Evolutionary conservation across 2,113 vertebrate species (phyloP).

Genomic region (Puntigrus tetrazona): DNA sequence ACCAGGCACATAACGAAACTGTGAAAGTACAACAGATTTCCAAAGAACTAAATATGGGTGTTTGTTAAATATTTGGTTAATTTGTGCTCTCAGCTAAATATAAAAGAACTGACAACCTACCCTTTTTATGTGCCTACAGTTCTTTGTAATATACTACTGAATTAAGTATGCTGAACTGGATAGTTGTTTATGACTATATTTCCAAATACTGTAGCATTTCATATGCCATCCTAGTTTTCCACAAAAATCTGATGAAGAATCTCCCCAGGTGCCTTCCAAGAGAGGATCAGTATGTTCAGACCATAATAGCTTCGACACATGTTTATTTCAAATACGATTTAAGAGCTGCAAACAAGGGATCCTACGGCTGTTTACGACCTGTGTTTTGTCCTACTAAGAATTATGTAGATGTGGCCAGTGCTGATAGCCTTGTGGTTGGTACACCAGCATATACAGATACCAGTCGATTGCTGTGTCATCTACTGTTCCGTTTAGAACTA

Average conservation of each 20-base stretch:
- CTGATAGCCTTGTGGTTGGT: no score
- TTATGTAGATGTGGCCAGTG: no score
- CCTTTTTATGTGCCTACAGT: not conserved
- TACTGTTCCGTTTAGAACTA: not conserved
- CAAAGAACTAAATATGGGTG: not conserved
- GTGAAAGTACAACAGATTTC: not conserved
- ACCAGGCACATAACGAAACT: not conserved
- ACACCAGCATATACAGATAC: no score
- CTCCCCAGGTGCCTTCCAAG: not conserved
- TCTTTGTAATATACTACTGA: not conserved
- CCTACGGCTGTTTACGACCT: not conserved
- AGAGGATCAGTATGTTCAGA: not conserved
- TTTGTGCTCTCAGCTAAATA: not conserved
- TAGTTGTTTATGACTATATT: not conserved
- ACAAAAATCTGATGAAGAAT: not conserved
- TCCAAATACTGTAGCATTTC: not conserved
- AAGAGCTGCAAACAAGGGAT: not conserved
- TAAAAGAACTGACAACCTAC: not conserved
- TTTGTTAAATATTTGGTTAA: not conserved
- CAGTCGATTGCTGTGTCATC: not conserved
- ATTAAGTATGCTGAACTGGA: not conserved
- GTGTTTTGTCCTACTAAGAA: not conserved
- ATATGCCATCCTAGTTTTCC: not conserved
- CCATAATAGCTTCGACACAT: not conserved
- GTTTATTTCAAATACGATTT: not conserved